These are phyloP conservation scores for Cydia strobilella DNA, from an alignment of 1,140 invertebrate species.

Conservation along the genomic window DNA sequence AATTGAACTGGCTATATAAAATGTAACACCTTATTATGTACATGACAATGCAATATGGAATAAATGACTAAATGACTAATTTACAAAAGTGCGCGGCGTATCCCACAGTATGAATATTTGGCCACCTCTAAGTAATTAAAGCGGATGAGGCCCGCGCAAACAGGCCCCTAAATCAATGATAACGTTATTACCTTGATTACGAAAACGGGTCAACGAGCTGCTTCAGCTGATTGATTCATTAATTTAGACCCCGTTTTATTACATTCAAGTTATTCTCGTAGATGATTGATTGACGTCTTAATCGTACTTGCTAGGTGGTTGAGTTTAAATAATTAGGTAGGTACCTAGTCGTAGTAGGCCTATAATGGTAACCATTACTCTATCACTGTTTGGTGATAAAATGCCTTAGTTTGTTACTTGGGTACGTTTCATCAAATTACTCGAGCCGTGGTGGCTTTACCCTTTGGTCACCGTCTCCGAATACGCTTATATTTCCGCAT, in stretches of 20 bases:
- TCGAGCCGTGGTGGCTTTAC: not conserved
- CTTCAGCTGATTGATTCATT: slow-evolving; percentile 5
- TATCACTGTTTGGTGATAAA: no score
- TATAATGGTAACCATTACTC: no score
- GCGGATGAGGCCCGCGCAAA: not conserved
- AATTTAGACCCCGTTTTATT: not conserved
- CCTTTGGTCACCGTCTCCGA: slow-evolving; percentile 2
- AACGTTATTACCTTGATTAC: slow-evolving; percentile 14
- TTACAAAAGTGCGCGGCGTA: not conserved
- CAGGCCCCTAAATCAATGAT: slow-evolving; percentile 17
- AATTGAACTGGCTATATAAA: no score
- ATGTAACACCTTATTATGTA: no score
- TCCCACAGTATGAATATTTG: not conserved
- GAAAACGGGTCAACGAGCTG: not conserved
- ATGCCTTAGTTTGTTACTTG: no score
- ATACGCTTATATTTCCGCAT: slow-evolving; percentile 19
- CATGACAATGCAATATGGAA: no score
- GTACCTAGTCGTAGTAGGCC: no score
- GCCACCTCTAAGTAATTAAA: not conserved
- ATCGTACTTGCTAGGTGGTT: not conserved
- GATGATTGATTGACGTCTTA: not conserved
- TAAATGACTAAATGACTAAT: no score
- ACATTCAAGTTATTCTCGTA: not conserved
- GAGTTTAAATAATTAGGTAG: no score
- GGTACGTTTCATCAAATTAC: not conserved